Conservation (phyloP, 2,113 vertebrate species). For the Catagonus wagneri region DNA sequence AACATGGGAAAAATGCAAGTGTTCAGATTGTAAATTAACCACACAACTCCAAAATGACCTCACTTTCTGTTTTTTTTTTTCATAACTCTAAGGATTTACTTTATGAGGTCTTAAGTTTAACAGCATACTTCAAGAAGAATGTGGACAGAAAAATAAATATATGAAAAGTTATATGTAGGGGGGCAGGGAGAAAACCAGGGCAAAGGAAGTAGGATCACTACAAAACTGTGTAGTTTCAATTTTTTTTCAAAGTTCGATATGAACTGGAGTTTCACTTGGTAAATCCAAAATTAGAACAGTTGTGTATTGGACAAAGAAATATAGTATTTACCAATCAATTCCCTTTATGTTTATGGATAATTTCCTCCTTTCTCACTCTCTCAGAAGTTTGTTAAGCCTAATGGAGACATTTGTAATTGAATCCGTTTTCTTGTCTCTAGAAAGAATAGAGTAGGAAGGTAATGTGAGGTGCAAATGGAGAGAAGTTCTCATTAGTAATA, state of each 20-base stretch:
- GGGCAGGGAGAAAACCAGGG: neutral
- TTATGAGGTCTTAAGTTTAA: constrained; percentile 70
- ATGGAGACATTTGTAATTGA: neutral
- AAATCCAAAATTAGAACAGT: constrained; percentile 40
- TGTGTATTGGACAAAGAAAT: neutral
- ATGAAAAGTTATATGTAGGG: constrained; percentile 18
- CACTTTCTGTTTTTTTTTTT: constrained; percentile 68
- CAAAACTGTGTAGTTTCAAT: neutral
- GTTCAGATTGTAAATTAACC: constrained; percentile 80
- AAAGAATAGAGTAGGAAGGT: neutral
- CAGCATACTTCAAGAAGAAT: constrained; percentile 48
- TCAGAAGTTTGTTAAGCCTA: neutral
- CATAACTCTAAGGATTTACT: constrained; percentile 65
- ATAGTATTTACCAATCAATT: neutral
- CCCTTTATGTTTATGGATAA: neutral
- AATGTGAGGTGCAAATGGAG: neutral
- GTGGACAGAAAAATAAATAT: constrained; percentile 65
- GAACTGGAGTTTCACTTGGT: neutral
- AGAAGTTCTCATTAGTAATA: neutral
- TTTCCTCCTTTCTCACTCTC: neutral
- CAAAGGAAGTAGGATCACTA: constrained; percentile 25
- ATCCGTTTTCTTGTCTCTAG: constrained; percentile 4
- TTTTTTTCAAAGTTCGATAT: neutral
- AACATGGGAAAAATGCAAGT: constrained; percentile 68
- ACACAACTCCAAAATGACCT: constrained; percentile 73